A percentile compares a stretch with the other conserved stretches of the same genome.
Evolutionary conservation across 1,140 invertebrate species (phyloP).

Genomic region (Drosophila ambigua): DNA sequence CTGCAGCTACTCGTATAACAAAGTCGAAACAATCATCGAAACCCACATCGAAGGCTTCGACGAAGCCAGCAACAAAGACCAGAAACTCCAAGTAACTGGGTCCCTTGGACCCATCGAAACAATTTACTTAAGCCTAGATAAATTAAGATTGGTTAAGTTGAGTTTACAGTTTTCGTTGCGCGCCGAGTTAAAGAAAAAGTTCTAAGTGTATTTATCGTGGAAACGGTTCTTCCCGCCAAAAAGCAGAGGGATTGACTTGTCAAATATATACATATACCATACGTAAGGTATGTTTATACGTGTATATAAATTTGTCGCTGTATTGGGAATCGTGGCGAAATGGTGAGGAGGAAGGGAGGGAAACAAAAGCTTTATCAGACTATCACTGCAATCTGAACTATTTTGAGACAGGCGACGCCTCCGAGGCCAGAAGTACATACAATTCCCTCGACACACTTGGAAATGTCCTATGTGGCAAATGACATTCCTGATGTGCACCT

Average conservation of each 20-base stretch:
- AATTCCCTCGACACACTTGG: slow-evolving; percentile 41
- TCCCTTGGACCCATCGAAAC: slow-evolving; percentile 37
- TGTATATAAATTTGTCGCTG: no score
- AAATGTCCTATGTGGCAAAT: slow-evolving; percentile 46
- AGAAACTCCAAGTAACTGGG: slow-evolving; percentile 34
- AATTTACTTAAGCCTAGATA: slow-evolving; percentile 38
- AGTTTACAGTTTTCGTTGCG: slow-evolving; percentile 45
- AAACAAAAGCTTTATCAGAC: no score
- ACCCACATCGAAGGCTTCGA: slow-evolving; percentile 10
- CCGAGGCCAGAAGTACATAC: slow-evolving; percentile 16
- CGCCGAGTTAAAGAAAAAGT: slow-evolving; percentile 17
- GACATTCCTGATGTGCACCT: slow-evolving; percentile 47
- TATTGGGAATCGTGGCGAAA: no score
- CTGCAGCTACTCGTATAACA: slow-evolving; percentile 13
- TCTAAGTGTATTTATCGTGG: slow-evolving; percentile 35
- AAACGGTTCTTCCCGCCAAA: no score
- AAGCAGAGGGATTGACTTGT: no score
- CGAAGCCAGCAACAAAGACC: slow-evolving; percentile 21
- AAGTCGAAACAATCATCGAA: slow-evolving; percentile 27
- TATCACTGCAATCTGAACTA: no score
- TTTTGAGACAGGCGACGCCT: slow-evolving; percentile 1
- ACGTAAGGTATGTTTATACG: no score
- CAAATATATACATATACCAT: no score
- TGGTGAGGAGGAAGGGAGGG: no score
- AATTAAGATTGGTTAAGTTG: slow-evolving; percentile 43